Evolutionary conservation across 2,113 vertebrate species (phyloP), one percentile per base, ranked within the genome.

Genomic region (Misgurnus anguillicaudatus): DNA sequence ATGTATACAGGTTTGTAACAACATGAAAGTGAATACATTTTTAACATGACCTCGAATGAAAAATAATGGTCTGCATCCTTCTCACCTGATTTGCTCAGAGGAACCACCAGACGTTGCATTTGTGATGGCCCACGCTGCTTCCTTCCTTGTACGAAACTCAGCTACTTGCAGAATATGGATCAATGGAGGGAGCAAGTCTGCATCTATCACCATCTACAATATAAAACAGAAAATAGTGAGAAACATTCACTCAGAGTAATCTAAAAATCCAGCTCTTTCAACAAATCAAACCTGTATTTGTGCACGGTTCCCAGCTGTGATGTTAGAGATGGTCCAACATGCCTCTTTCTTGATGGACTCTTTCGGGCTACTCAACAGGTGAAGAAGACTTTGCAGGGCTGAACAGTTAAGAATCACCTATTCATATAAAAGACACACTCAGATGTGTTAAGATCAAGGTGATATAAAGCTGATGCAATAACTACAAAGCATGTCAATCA

Each of bases 341-440:
- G 97, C 97, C 88, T 99, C 97, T 80, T 99, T 99, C 89, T 99
- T 99, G 87, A 99, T 98, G 24, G 97, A 99, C 86, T 99, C 97
- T 89, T 99, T 99, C 19, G 96, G 96, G 89, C 96, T 99, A 90
- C 95, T 97, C 82, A 99, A 90, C 79, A 99, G 93, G 85, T 98
- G 95, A 86, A 98, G 92, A 82, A 99, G 94, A 87, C 96, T 97
- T 91, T 98, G 96, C 85, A 99, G 92, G 14, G 95, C 97, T 77
- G 96, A 97, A 84, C 97, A 99, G 89, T 99, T 99, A 88, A 99
- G 91, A 91, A 99, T 98, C 84, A 99, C 97, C 97, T 98, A 81
- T 48, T 88, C 13, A 51, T 16, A 17, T 36, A 31, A 2, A 42
- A 3, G 14, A 14, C 10, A 74, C 1, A 4, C 31, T 53, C 17